These are phyloP conservation scores for Helostoma temminkii DNA, from an alignment of 2,797 vertebrate species.

Conservation along the genomic window DNA sequence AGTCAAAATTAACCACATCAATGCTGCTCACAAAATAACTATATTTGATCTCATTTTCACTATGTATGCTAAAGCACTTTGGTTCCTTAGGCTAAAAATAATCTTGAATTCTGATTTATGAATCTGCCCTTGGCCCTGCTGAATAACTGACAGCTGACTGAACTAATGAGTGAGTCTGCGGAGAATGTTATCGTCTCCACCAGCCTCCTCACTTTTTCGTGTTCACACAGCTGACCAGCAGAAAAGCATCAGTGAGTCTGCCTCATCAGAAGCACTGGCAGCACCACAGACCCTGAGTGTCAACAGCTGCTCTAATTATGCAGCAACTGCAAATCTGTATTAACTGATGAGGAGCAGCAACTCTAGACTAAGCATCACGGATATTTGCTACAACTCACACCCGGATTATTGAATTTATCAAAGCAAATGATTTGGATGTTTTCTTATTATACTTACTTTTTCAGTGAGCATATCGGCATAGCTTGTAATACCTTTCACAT, in stretches of 20 bases:
- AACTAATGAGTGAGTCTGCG: slow-evolving; percentile 8
- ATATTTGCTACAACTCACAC: slow-evolving; percentile 6
- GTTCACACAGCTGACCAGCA: background rate
- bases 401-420: background rate
- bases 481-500: too few species aligned
- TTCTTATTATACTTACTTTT: background rate
- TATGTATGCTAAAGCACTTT: background rate
- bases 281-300: slow-evolving; percentile 15
- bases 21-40: background rate
- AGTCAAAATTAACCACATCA: slow-evolving; percentile 4
- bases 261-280: slow-evolving; percentile 6
- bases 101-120: slow-evolving; percentile 5
- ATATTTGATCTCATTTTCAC: background rate
- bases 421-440: background rate
- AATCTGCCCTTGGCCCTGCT: background rate
- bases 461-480: slow-evolving; percentile 1
- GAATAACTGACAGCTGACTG: slow-evolving; percentile 22
- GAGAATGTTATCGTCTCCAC: slow-evolving; percentile 5
- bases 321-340: slow-evolving; percentile 22
- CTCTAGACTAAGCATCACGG: slow-evolving; percentile 2
- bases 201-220: background rate
- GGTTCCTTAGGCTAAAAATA: background rate
- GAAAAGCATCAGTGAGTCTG: slow-evolving; percentile 27
- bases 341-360: slow-evolving; percentile 13
- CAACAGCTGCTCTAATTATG: slow-evolving; percentile 33